Percentiles rank a stretch among this genome's conserved stretches.
Evolutionary conservation across 2,113 vertebrate species (phyloP).

Genomic region (Australoheros scitulus): DNA sequence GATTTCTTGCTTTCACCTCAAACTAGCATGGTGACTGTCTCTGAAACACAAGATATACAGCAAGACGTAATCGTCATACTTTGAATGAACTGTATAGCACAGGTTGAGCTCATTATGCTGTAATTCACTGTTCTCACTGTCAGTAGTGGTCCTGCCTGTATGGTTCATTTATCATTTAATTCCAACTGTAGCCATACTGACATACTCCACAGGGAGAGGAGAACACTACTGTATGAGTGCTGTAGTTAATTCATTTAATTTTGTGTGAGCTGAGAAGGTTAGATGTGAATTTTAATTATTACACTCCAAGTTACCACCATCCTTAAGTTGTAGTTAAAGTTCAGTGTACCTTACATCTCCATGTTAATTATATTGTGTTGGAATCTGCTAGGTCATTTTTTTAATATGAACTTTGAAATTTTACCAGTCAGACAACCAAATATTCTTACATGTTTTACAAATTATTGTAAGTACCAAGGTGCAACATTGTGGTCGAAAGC

Average conservation of each 20-base stretch:
- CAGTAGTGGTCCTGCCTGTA: slow-evolving; percentile 18
- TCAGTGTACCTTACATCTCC: neutral
- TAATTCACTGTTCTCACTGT: slow-evolving; percentile 35
- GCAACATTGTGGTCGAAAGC: neutral
- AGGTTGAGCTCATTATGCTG: slow-evolving; percentile 60
- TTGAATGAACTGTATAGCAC: slow-evolving; percentile 44
- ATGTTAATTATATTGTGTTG: slow-evolving; percentile 7
- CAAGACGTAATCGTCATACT: slow-evolving; percentile 49
- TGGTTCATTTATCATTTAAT: slow-evolving; percentile 47
- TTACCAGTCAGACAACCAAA: neutral
- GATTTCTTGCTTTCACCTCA: slow-evolving; percentile 23
- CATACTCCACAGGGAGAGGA: neutral
- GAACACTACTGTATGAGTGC: neutral
- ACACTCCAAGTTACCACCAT: neutral
- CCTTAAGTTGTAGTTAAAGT: neutral
- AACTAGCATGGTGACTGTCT: slow-evolving; percentile 13
- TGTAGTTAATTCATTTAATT: slow-evolving; percentile 4
- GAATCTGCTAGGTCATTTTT: neutral
- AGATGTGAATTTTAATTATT: slow-evolving; percentile 1
- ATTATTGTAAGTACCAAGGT: neutral
- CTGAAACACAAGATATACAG: slow-evolving; percentile 30
- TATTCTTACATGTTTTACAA: neutral
- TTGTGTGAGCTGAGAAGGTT: neutral
- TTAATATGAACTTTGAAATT: neutral
- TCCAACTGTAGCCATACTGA: neutral